Conservation (phyloP, 2,797 vertebrate species). For the Antennarius maculatus region DNA sequence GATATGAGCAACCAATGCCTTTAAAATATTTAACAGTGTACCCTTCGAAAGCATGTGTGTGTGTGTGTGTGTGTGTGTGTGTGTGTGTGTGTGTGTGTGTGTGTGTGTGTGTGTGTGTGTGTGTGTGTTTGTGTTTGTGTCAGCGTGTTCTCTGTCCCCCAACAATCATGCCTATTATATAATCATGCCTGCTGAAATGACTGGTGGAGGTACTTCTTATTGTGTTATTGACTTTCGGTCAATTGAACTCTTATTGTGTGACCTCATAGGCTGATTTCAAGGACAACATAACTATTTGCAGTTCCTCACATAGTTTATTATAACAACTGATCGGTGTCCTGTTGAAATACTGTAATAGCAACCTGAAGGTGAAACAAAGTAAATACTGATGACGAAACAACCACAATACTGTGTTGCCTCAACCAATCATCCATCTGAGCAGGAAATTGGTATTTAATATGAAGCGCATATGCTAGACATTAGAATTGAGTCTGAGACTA, state of each 20-base stretch:
- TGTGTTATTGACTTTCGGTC: slow-evolving; percentile 59
- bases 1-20: slow-evolving; percentile 6
- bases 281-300: slow-evolving; percentile 34
- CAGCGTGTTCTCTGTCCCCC: slow-evolving; percentile 13
- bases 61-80: too few species aligned
- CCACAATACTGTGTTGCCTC: too few species aligned
- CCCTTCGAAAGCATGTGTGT: slow-evolving; percentile 28
- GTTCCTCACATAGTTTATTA: slow-evolving; percentile 1
- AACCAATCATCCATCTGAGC: too few species aligned
- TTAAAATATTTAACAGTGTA: slow-evolving; percentile 57
- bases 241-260: slow-evolving; percentile 52
- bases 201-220: slow-evolving; percentile 51
- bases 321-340: not conserved
- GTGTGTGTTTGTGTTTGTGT: too few species aligned
- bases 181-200: slow-evolving; percentile 24
- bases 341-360: slow-evolving; percentile 2
- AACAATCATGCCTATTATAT: slow-evolving; percentile 39
- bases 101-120: too few species aligned
- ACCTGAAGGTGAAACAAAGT: not conserved
- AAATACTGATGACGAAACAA: not conserved
- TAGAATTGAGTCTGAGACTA: not conserved
- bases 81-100: not conserved
- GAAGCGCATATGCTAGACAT: not conserved
- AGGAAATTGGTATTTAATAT: not conserved
- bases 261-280: slow-evolving; percentile 43